These are phyloP conservation scores for Folsomia manolachei DNA, from an alignment of 2,888 invertebrate genomes.

Conservation along the genomic window DNA sequence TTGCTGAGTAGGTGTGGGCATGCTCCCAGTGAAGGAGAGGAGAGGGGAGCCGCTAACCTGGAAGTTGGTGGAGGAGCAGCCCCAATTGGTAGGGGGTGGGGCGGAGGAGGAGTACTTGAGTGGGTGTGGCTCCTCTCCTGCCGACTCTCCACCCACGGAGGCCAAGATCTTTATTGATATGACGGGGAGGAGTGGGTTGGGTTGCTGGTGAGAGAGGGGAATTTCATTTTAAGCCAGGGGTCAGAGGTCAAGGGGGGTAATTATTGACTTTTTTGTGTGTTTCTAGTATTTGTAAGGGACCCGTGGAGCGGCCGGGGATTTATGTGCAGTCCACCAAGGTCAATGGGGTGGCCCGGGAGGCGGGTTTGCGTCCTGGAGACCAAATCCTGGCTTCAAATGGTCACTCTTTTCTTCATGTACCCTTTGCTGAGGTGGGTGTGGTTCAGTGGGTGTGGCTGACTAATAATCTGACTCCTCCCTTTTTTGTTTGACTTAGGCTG, in stretches of 20 bases:
- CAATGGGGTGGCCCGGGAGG: slow-evolving; percentile 81
- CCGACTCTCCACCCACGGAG: slow-evolving; percentile 44
- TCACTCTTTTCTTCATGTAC: slow-evolving; percentile 63
- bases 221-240: neutral
- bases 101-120: neutral
- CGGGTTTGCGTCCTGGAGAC: slow-evolving; percentile 84
- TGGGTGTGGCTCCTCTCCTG: slow-evolving; percentile 18
- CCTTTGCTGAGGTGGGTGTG: slow-evolving; percentile 73
- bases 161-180: slow-evolving; percentile 50
- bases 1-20: slow-evolving; percentile 74
- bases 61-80: slow-evolving; percentile 69
- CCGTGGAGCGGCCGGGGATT: slow-evolving; percentile 81
- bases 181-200: slow-evolving; percentile 47
- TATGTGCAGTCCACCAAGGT: slow-evolving; percentile 87
- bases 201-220: slow-evolving; percentile 46
- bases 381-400: slow-evolving; percentile 88
- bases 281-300: slow-evolving; percentile 75
- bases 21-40: slow-evolving; percentile 90
- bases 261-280: neutral
- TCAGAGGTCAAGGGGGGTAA: neutral
- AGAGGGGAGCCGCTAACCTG: slow-evolving; percentile 74
- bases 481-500: slow-evolving; percentile 61
- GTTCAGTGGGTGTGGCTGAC: neutral
- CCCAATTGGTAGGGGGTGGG: neutral
- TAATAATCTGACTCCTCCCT: neutral